Evolutionary conservation across 2,888 invertebrate species (phyloP), one percentile per base, ranked within the genome.

Genomic region (Silvanus unidentatus): DNA sequence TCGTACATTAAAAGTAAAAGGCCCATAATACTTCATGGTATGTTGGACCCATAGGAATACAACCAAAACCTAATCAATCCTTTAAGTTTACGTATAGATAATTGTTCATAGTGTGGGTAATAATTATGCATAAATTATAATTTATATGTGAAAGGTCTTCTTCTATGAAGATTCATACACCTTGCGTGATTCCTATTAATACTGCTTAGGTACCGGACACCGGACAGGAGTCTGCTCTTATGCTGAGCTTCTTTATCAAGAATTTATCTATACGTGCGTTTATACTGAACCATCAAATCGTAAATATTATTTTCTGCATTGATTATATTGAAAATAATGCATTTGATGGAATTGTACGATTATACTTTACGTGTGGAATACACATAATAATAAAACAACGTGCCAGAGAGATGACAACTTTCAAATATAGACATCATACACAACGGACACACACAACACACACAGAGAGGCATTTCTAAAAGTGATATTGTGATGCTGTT

Each of bases 121-220:
- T 57, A 57, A 58, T 57, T 54, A 55, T 53, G 55, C 53, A 57
- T 58, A 58, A 52, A 57, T 54, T 57, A 57, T 54, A 54, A 50
- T 64, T 63, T 44, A 42, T 49, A 44, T 47, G 49, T 49, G 47
- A 49, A 49, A 47, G 47, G 49, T 46, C 39, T 44, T n/a, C n/a
- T n/a, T 37, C 22, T 35, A 37, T 40, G 43, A 44, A 41, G 49
- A 42, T 46, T 43, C 45, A 46, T 42, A 39, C 22, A 15, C 14
- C 40, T 44, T 45, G 43, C 45, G 43, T 48, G 43, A 48, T 44
- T 40, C 42, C 34, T 44, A 15, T 37, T 28, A 27, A 22, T 22
- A 22, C 22, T 22, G 22, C 22, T 22, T 22, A 22, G 22, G 22
- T 22, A 22, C 22, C 42, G 29, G 45, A 45, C 35, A 22, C 22